Conservation (phyloP, 2,113 vertebrate genomes). For the Pangasianodon hypophthalmus region DNA sequence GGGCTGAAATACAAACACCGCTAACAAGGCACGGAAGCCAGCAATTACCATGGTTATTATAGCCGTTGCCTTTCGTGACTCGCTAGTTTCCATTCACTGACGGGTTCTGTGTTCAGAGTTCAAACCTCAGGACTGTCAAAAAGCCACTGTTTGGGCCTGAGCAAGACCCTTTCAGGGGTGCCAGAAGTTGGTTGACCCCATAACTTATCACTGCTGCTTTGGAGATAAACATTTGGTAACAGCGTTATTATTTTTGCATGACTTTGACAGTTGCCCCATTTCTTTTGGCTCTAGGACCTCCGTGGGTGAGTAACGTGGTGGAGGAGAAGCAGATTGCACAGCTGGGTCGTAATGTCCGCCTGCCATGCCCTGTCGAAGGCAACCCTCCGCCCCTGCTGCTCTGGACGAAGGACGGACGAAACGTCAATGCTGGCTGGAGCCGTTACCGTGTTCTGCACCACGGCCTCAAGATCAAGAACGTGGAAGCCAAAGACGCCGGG, state of each 20-base stretch:
- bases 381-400: slow-evolving; percentile 65
- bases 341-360: slow-evolving; percentile 58
- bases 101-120: neutral
- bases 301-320: slow-evolving; percentile 54
- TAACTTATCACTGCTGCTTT: neutral
- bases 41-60: slow-evolving; percentile 15
- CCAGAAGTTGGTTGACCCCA: neutral
- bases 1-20: slow-evolving; percentile 5
- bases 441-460: slow-evolving; percentile 58
- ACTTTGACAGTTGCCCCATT: neutral
- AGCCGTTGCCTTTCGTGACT: neutral
- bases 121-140: neutral
- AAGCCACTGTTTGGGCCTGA: neutral
- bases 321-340: slow-evolving; percentile 58
- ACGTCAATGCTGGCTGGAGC: slow-evolving; percentile 62
- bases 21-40: slow-evolving; percentile 8
- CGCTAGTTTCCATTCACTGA: neutral
- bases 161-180: neutral
- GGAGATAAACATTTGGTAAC: too few species aligned
- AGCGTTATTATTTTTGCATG: neutral
- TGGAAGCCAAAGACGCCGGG: slow-evolving; percentile 61
- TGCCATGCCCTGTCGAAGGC: slow-evolving; percentile 64
- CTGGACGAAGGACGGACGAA: slow-evolving; percentile 68
- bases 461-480: slow-evolving; percentile 62
- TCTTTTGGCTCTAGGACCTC: slow-evolving; percentile 58